Evolutionary conservation across 1,140 invertebrate species (phyloP), one percentile per base, ranked within the genome.

Genomic region (Cydia fagiglandana): DNA sequence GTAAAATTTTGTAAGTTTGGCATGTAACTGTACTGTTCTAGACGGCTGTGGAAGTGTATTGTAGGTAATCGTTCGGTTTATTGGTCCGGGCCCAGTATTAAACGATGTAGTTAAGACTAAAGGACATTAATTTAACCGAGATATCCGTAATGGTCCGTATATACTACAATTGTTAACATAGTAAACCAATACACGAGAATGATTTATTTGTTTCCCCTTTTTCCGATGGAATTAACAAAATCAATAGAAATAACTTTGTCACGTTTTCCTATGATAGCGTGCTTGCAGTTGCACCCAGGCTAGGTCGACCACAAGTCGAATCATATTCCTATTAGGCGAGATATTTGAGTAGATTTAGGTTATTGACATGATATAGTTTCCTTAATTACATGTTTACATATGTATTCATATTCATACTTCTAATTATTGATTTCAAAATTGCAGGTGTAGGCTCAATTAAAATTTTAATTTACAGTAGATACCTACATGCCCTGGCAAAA

Each of bases 1-100:
- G 30, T 38, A 70, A 70, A 9, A 70, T 70, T 70, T 70, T 70
- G 66, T 70, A 70, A 70, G 66, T 70, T 70, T 70, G 66, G 38
- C 66, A 70, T 70, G 66, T 70, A 70, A 70, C 34, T 70, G 13
- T 38, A 70, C 38, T 70, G 66, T 70, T 70, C 38, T 70, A 70
- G 66, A 38, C 6, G 66, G 66, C 66, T 70, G 66, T 70, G 66
- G 34, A n/a, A 38, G 53, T 61, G 17, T 61, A 41, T 41, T 38
- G 66, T 70, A 70, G n/a, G 17, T 38, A 41, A 38, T 41, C 66
- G 34, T 70, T 70, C n/a, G 13, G 66, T n/a, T 70, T 70, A 70
- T 70, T 41, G 38, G 34, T 70, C 34, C 15, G 15, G 30, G 30
- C 66, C 34, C 34, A 70, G 66, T 70, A 70, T 70, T 70, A 70